Base-by-base conservation (phyloP, 2,888 invertebrate genomes). In the Drosophila kokeensis region DNA sequence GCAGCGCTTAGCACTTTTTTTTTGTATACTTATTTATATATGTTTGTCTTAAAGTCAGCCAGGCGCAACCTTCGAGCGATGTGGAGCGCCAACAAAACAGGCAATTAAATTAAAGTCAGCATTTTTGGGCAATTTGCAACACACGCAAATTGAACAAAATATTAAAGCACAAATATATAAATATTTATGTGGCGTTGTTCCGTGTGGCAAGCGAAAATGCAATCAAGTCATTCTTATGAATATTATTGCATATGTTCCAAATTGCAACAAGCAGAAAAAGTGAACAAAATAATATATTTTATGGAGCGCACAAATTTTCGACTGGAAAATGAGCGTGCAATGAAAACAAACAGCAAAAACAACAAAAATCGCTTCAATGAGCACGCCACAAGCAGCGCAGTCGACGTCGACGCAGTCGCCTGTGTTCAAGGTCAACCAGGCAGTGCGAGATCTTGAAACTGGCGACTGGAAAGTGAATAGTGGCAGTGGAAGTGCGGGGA, bases 301-400 rank as follows among this genome's bases (percentile, higher is more conserved):
- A 76, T 72, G 81, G 48, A 45, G 64, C 76, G 64, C 42, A 48
- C 61, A 58, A 66, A 81, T 69, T 64, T 55, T 30, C 30, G 21
- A 27, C 63, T 61, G 63, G 32, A 54, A 53, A 64, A 62, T 49
- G 76, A 81, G 78, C 78, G 78, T 78, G 76, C 53, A 64, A 76
- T 62, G 48, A 69, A 40, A 74, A 52, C 66, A 65, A 60, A 54
- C 53, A 73, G 38, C 10, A 66, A 59, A 29, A 74, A 50, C 40
- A 53, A 55, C 36, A 45, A 53, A 66, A 74, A 69, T 64, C 84
- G 87, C 85, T 87, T 87, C 82, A 80, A 62, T 78, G 87, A 79
- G 38, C 88, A 83, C 57, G 36, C n/a, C 61, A 42, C 57, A 40
- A 50, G 65, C 71, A 73, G 70, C 73, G 74, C 62, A 60, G 78